Conservation (phyloP, 30 jellyfish, hydroid and myxozoan genomes). For the Cassiopea xamachana region DNA sequence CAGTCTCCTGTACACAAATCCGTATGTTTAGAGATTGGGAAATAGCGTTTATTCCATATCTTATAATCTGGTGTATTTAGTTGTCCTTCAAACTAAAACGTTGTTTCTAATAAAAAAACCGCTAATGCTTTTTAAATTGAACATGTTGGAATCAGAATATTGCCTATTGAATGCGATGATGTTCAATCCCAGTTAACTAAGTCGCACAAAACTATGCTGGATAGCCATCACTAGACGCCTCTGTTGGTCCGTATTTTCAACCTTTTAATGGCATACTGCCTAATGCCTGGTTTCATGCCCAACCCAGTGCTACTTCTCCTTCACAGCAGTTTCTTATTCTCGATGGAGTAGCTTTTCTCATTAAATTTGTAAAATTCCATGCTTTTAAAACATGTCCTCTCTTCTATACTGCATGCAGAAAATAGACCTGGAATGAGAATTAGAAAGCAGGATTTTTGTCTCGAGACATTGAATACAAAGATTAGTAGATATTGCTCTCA, state of each 20-base stretch:
- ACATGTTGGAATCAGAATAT: neutral
- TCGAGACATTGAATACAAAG: neutral
- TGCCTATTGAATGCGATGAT: neutral
- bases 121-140: neutral
- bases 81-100: neutral
- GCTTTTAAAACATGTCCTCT: neutral
- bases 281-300: neutral
- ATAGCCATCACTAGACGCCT: no score
- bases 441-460: neutral
- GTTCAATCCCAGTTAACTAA: neutral
- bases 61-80: neutral
- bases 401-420: neutral
- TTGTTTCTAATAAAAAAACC: neutral
- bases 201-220: neutral
- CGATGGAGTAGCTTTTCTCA: neutral
- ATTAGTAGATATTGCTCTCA: neutral
- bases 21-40: neutral
- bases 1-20: neutral
- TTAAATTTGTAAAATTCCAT: neutral
- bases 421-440: neutral
- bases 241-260: no score
- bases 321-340: neutral
- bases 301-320: neutral
- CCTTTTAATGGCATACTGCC: no score
- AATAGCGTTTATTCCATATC: neutral